These are phyloP conservation scores for Drosophila repleta DNA, from an alignment of 1,140 invertebrate species.

Conservation along the genomic window DNA sequence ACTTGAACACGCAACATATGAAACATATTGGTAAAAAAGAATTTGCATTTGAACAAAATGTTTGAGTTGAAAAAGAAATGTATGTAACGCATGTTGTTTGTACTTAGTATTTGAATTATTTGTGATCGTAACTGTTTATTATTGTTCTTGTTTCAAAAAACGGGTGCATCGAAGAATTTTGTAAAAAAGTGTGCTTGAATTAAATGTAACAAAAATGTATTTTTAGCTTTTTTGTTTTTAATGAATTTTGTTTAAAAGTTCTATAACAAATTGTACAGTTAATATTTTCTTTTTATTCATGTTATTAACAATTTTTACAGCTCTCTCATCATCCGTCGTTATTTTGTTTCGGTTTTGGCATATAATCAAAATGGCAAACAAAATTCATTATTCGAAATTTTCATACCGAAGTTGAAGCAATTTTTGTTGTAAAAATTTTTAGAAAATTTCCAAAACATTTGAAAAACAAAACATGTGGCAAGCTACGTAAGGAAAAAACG, in stretches of 20 bases:
- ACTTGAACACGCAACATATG: conserved; percentile 52
- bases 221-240: conserved; percentile 50
- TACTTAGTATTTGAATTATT: conserved; percentile 61
- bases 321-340: conserved; percentile 28
- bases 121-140: conserved; percentile 53
- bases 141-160: conserved; percentile 75
- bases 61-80: conserved; percentile 41
- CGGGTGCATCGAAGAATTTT: conserved; percentile 76
- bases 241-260: conserved; percentile 73
- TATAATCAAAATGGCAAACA: conserved; percentile 66
- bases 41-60: conserved; percentile 48
- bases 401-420: conserved; percentile 41
- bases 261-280: conserved; percentile 3
- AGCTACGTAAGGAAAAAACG: conserved; percentile 60
- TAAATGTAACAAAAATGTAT: conserved; percentile 75
- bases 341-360: conserved; percentile 7
- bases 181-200: conserved; percentile 78
- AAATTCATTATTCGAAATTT: conserved; percentile 63
- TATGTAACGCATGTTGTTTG: conserved; percentile 52
- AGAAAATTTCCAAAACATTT: conserved; percentile 63
- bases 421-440: conserved; percentile 54
- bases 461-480: conserved; percentile 66
- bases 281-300: conserved; percentile 11
- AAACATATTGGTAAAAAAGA: conserved; percentile 42
- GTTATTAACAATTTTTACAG: conserved; percentile 59